Evolutionary conservation across 2,888 invertebrate genomes (phyloP), one percentile per base, ranked within the genome.

Genomic region (Elegia similella): DNA sequence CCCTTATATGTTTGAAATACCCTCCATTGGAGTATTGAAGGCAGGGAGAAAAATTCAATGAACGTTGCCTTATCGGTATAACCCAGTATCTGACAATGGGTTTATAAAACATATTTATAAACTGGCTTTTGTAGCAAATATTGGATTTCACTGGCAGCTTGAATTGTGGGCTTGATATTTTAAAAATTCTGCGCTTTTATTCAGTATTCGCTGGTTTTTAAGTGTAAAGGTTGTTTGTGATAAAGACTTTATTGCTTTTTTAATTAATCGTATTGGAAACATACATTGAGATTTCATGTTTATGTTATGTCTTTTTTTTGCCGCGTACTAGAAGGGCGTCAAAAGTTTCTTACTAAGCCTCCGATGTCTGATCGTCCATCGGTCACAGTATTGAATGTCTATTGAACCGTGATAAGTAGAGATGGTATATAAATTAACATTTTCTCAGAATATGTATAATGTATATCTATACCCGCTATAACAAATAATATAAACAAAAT

Each of bases 11-110:
- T 68, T 66, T 65, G 63, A 64, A 69, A 65, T 38, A 66, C 66
- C 62, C 66, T 59, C 63, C 65, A 63, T 60, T 61, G 62, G 58
- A 63, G 66, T 69, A 70, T 70, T 68, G 73, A 69, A 68, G 60
- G 56, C 59, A 65, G 64, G 65, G 59, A 54, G 63, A 67, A 63
- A 69, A 69, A 70, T 73, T 71, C 67, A 70, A 72, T 69, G 69
- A 70, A 56, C 61, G 60, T 58, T 60, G 65, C 64, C 56, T 62
- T 56, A 65, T 56, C 56, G 57, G 29, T 53, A 63, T 60, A 60
- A 66, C 65, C 42, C 57, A 52, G 63, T 59, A 67, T 59, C 60
- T 63, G 67, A 62, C 60, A 63, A 63, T 59, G 30, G 30, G 10
- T 47, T 52, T 57, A 50, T 57, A 57, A 34, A 57, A 42, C 29